Evolutionary conservation across 1,140 invertebrate species (phyloP), one percentile per base, ranked within the genome.

Genomic region (Probaryconus sp.): DNA sequence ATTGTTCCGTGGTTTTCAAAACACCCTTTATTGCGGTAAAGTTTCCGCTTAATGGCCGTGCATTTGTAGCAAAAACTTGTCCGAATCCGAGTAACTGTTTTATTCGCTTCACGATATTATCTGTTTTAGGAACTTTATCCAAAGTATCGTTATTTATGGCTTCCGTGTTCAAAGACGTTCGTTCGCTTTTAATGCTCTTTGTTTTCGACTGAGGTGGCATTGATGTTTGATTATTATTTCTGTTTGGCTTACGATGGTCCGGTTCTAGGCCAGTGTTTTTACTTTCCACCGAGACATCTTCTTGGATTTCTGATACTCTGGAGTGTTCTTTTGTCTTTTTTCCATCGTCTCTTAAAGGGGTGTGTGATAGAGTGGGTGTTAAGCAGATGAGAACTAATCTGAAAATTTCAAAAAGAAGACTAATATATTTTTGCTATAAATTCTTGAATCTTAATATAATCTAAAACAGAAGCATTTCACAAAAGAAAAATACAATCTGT

Each of bases 101-200:
- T 30, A 58, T 31, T 43, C 61, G 21, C 30, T 58, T 47, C 17
- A 60, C 38, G 24, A 65, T 56, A 33, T 65, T 51, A 43, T 67
- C 38, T 18, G 11, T 11, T 37, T 48, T 55, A 38, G 47, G 47
- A 69, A 43, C 45, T 20, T 63, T 40, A 20, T 24, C 33, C 9
- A 31, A 31, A 38, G 43, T 55, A 20, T 58, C 26, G 37, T 69
- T 47, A 30, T 60, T 61, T 45, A 37, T 35, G n/a, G 11, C n/a
- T 60, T 18, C 14, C 28, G 18, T 20, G 17, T n/a, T 28, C 37
- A 33, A 16, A 9, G 20, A 4, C 7, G 7, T 3, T 24, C 21
- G 21, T 24, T 24, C 7, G 3, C 7, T 7, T 3, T 18, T 5
- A 20, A 21, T 18, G 7, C 17, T 42, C 5, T 42, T 5, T 21